Base-by-base conservation (phyloP, 2,113 vertebrate genomes). In the Ciconia maguari region DNA sequence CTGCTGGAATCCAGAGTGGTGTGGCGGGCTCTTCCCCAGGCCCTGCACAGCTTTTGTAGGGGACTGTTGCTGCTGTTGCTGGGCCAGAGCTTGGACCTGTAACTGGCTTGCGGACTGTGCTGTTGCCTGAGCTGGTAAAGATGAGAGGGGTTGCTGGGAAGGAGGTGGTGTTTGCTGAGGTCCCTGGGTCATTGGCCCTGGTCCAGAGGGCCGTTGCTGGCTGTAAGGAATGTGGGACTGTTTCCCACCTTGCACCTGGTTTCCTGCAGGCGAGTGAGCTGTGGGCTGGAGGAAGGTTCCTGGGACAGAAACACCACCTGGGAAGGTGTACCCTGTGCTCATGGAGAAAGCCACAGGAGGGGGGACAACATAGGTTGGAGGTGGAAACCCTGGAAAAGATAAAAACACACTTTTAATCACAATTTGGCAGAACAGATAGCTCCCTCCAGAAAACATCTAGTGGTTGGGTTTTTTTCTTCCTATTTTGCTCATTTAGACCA, bases 181-280 rank as follows among this genome's bases (percentile, higher is more conserved):
- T 86, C 98, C 98, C 98, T 97, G 99, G 98, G 83, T 99, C 97
- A 99, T 97, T 18, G 99, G 98, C 94, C 98, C 99, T 89, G 98
- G 99, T 96, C 98, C 99, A 0, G 99, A 99, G 94, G 99, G 99
- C 97, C 99, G 98, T 97, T 99, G 99, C 98, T 99, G 99, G 97
- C 99, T 99, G 97, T 99, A 99, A 97, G 99, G 99, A 98, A 99
- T 99, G 99, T 99, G 99, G 94, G 99, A 99, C 87, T 98, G 99
- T 97, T 99, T 99, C 95, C 99, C 99, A 87, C 98, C 97, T 98
- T 99, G 98, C 96, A 99, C 98, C 97, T 99, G 98, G 90, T 97
- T 97, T 96, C 98, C 98, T 83, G 99, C 97, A 98, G 99, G 98
- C 3, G 98, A 97, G 97, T 99, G 99, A 97, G 99, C 97, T 76